phyloP scores from a whole-genome alignment of 2,797 vertebrate species.

The Hipposideros larvatus region DNA sequence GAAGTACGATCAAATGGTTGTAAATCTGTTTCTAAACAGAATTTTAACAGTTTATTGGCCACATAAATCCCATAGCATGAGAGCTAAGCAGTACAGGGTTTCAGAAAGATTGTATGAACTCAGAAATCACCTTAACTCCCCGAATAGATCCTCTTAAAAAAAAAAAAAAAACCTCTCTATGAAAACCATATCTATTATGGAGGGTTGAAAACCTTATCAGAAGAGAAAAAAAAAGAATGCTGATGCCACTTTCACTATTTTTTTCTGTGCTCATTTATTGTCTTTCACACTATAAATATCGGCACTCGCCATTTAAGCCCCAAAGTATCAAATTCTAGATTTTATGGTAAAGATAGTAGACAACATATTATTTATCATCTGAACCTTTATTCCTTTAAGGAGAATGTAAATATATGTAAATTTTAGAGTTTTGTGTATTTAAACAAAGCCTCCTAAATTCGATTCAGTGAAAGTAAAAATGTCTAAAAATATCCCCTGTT shows the following conservation, averaged over 20 bases:
- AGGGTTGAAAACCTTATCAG: background rate
- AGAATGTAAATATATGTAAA: background rate
- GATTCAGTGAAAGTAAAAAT: background rate
- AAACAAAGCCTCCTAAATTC: background rate
- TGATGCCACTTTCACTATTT: background rate
- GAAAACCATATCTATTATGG: background rate
- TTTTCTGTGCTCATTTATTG: background rate
- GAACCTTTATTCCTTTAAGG: background rate
- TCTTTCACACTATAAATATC: background rate
- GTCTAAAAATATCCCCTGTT: background rate
- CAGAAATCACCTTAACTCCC: background rate
- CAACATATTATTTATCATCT: background rate
- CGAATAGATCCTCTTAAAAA: background rate
- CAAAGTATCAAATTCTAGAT: background rate
- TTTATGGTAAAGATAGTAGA: background rate
- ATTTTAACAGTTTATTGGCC: background rate
- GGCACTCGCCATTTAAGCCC: background rate
- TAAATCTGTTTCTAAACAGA: slow-evolving; percentile 60
- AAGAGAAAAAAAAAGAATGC: background rate
- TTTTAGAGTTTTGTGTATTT: background rate
- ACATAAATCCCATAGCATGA: background rate
- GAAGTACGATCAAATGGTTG: slow-evolving; percentile 20
- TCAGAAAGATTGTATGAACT: background rate
- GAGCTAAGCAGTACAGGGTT: background rate
- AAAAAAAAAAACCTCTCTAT: background rate